Conservation (phyloP, 2,113 vertebrate genomes). For the Xenopus tropicalis region DNA sequence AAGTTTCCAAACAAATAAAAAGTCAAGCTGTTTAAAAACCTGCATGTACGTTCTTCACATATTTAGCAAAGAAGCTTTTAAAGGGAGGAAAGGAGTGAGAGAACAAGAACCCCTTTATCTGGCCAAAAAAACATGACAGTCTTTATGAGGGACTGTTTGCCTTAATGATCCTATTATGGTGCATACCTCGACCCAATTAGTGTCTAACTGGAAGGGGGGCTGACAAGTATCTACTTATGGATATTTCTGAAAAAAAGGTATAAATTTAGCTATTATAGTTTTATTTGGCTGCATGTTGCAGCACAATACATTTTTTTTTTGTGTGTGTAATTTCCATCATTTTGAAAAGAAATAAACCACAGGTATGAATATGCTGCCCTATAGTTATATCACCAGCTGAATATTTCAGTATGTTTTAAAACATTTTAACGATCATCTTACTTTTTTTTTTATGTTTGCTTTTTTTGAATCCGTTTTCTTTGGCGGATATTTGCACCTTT, state of each 20-base stretch:
- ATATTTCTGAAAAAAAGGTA: conserved; percentile 70
- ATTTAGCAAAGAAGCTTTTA: conserved; percentile 30
- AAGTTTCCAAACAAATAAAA: conserved; percentile 46
- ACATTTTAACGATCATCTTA: conserved; percentile 20
- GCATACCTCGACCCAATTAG: conserved; percentile 66
- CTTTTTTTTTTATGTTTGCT: conserved; percentile 13
- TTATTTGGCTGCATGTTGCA: conserved; percentile 66
- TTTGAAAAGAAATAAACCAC: conserved; percentile 62
- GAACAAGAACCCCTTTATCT: conserved; percentile 49
- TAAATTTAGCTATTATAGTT: conserved; percentile 63
- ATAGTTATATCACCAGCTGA: conserved; percentile 74
- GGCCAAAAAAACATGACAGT: conserved; percentile 49
- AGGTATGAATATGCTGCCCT: conserved; percentile 64
- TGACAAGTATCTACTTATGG: conserved; percentile 67
- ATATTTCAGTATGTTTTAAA: conserved; percentile 69
- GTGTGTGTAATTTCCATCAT: conserved; percentile 55
- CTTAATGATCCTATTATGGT: conserved; percentile 56
- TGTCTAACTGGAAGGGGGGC: conserved; percentile 58
- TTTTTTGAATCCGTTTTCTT: too few species aligned
- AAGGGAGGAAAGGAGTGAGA: conserved; percentile 34
- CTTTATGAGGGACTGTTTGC: conserved; percentile 57
- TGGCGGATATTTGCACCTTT: too few species aligned
- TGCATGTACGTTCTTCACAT: conserved; percentile 13
- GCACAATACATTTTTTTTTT: conserved; percentile 61
- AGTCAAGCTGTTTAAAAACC: conserved; percentile 40